Evolutionary conservation across 2,888 invertebrate species (phyloP).

Genomic region (Perizoma flavofasciatum): DNA sequence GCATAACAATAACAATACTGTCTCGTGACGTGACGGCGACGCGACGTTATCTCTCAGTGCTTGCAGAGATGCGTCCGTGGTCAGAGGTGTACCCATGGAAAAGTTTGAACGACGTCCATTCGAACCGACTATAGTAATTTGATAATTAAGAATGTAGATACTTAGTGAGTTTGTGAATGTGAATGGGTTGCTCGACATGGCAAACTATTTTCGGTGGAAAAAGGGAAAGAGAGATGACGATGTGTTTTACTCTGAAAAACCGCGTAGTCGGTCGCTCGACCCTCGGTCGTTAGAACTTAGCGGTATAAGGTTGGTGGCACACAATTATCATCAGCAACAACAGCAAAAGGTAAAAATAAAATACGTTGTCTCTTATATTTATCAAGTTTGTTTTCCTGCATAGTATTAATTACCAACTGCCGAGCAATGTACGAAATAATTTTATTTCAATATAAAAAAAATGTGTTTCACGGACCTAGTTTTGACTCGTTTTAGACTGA

Average conservation of each 20-base stretch:
- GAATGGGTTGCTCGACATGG: conserved; percentile 65
- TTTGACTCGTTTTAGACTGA: no score
- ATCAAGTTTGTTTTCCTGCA: no score
- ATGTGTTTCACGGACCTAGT: no score
- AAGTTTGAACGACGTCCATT: conserved; percentile 47
- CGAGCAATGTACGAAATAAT: no score
- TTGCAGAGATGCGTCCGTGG: conserved; percentile 70
- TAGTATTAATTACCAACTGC: no score
- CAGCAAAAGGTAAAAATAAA: conserved; percentile 45
- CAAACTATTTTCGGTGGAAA: conserved; percentile 88
- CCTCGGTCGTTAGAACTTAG: conserved; percentile 88
- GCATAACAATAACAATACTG: conserved; percentile 64
- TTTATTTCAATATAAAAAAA: no score
- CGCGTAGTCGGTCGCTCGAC: conserved; percentile 89
- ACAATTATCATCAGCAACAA: conserved; percentile 64
- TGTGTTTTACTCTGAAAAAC: conserved; percentile 84
- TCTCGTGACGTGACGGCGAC: conserved; percentile 67
- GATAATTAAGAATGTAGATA: conserved; percentile 4
- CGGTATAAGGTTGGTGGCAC: conserved; percentile 85
- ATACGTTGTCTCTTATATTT: no score
- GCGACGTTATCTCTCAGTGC: conserved; percentile 73
- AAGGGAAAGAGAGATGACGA: conserved; percentile 85
- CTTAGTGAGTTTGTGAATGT: conserved; percentile 45
- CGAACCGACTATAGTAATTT: no score
- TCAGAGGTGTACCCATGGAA: conserved; percentile 46